Evolutionary conservation across 2,797 vertebrate species (phyloP).

Genomic region (Ctenopoma multispine): DNA sequence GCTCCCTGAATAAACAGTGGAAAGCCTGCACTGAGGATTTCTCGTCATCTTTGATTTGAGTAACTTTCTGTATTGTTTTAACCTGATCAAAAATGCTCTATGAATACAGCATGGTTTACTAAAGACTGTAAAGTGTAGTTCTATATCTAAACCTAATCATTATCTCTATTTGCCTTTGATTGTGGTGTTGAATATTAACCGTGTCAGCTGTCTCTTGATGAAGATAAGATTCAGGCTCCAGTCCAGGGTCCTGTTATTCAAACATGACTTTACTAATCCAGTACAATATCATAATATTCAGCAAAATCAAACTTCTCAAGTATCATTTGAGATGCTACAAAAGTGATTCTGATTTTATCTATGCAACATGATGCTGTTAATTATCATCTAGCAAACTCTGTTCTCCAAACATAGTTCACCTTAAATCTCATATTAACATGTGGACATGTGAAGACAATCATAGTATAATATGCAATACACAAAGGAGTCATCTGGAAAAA

Average conservation of each 20-base stretch:
- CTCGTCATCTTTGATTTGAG: not conserved
- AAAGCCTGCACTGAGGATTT: not conserved
- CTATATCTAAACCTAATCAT: constrained; percentile 7
- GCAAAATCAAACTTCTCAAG: not conserved
- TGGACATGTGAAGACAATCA: too few relatives aligned
- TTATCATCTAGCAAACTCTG: too few relatives aligned
- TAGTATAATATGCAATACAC: too few relatives aligned
- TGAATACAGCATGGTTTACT: constrained; percentile 44
- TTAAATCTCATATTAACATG: too few relatives aligned
- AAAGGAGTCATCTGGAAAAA: too few relatives aligned
- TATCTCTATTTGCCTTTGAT: not conserved
- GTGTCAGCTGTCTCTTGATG: too few relatives aligned
- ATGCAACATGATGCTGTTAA: too few relatives aligned
- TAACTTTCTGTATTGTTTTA: not conserved
- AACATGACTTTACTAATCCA: not conserved
- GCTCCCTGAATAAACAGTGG: not conserved
- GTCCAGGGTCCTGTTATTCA: not conserved
- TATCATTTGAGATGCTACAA: too few relatives aligned
- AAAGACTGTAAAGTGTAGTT: not conserved
- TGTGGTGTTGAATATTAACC: too few relatives aligned
- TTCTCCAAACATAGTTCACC: too few relatives aligned
- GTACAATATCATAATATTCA: not conserved
- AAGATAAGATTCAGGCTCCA: too few relatives aligned
- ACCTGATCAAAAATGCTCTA: constrained; percentile 38
- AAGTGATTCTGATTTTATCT: too few relatives aligned